phyloP scores from a whole-genome alignment of 2,113 vertebrate species.

The Colistium nudipinnis region DNA sequence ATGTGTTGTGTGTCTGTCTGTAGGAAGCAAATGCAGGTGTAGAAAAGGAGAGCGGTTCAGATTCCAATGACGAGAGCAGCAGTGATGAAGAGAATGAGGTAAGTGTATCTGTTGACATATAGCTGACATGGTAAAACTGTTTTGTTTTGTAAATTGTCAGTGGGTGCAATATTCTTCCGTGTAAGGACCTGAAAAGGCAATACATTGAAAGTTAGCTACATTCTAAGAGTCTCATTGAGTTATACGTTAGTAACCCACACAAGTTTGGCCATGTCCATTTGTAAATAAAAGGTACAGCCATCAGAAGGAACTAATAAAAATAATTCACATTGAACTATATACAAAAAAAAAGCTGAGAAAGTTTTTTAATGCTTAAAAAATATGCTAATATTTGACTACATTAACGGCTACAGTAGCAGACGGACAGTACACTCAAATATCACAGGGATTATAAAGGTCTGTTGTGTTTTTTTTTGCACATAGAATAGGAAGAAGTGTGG shows the following conservation, averaged over 20 bases:
- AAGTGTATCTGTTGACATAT: conserved; percentile 62
- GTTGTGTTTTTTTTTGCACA: conserved; percentile 16
- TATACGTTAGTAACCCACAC: too few species aligned
- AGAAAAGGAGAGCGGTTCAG: conserved; percentile 67
- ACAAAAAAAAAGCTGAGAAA: too few species aligned
- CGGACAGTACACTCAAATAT: too few species aligned
- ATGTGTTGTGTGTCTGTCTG: background rate
- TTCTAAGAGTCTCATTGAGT: too few species aligned
- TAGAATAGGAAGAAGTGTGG: conserved; percentile 79
- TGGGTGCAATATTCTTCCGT: background rate
- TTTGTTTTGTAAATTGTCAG: background rate
- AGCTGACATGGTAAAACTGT: background rate
- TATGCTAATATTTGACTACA: too few species aligned
- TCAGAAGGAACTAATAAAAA: too few species aligned
- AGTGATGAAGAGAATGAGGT: conserved; percentile 82
- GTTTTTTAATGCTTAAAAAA: too few species aligned
- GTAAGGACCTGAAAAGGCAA: background rate
- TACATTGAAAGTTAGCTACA: background rate
- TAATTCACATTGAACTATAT: too few species aligned
- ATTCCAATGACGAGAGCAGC: conserved; percentile 82
- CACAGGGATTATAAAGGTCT: background rate
- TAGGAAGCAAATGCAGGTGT: conserved; percentile 76
- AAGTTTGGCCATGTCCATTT: too few species aligned
- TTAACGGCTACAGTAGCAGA: too few species aligned
- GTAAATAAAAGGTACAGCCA: too few species aligned